phyloP scores from a whole-genome alignment of 1,140 invertebrate genomes.

The Diprion similis region DNA sequence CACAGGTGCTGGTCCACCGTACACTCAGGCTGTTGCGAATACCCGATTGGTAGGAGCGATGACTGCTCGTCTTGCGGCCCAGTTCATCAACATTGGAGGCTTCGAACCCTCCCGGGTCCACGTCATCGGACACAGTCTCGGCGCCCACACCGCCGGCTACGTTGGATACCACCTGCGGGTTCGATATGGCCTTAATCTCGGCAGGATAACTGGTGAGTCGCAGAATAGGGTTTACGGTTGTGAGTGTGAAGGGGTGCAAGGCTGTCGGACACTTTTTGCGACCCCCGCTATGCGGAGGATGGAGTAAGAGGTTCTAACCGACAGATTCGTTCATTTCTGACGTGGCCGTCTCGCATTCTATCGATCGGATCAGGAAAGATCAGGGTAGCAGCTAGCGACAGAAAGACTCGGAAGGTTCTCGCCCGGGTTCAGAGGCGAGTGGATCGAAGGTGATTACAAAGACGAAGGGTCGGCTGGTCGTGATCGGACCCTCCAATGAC shows the following conservation, averaged over 20 bases:
- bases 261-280: background rate
- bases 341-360: conserved; percentile 43
- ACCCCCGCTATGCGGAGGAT: background rate
- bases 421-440: background rate
- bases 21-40: conserved; percentile 89
- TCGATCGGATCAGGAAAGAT: conserved; percentile 47
- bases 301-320: too few species aligned
- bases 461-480: background rate
- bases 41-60: conserved; percentile 86
- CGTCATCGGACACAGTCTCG: conserved; percentile 90
- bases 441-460: background rate
- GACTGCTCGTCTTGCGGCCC: conserved; percentile 73
- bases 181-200: conserved; percentile 46
- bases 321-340: conserved; percentile 24
- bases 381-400: conserved; percentile 41
- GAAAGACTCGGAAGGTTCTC: conserved; percentile 14
- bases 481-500: background rate
- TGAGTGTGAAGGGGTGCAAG: background rate
- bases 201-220: conserved; percentile 65
- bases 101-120: conserved; percentile 64
- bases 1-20: conserved; percentile 83
- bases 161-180: conserved; percentile 73
- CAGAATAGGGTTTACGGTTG: background rate
- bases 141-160: conserved; percentile 85
- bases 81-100: conserved; percentile 55